phyloP scores from a whole-genome alignment of 2,888 invertebrate species.

The Cactoblastis cactorum region DNA sequence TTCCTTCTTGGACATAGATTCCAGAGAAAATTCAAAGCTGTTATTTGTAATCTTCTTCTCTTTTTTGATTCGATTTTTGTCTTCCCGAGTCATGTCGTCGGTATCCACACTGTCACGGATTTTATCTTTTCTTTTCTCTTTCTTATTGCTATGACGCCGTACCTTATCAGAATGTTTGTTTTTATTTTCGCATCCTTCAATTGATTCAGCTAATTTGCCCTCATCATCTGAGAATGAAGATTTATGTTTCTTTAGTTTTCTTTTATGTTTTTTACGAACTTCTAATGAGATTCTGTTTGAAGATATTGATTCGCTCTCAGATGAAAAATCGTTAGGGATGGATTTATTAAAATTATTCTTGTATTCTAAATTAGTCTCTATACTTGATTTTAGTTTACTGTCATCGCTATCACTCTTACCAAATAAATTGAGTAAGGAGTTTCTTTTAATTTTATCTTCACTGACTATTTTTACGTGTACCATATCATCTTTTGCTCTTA shows the following conservation, averaged over 20 bases:
- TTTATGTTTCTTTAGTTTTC: constrained; percentile 90
- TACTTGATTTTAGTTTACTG: constrained; percentile 55
- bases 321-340: constrained; percentile 63
- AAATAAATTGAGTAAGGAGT: constrained; percentile 61
- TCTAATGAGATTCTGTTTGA: constrained; percentile 68
- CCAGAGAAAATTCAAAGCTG: constrained; percentile 43
- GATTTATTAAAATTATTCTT: constrained; percentile 51
- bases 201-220: constrained; percentile 53
- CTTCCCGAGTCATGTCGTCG: constrained; percentile 68
- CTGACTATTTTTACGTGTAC: constrained; percentile 35
- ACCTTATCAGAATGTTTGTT: constrained; percentile 73
- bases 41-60: constrained; percentile 62
- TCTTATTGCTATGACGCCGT: constrained; percentile 75
- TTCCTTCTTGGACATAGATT: constrained; percentile 78
- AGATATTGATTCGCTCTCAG: constrained; percentile 66
- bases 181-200: constrained; percentile 46
- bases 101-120: constrained; percentile 71
- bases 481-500: constrained; percentile 39
- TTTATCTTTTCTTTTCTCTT: constrained; percentile 81
- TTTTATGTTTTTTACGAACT: constrained; percentile 88
- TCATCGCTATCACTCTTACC: constrained; percentile 73
- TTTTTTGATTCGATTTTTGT: constrained; percentile 80
- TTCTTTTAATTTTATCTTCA: constrained; percentile 56
- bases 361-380: constrained; percentile 55
- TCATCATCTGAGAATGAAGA: constrained; percentile 81